Evolutionary conservation across 2,888 invertebrate genomes (phyloP), one percentile per base, ranked within the genome.

Genomic region (Nephrocerus scutellatus): DNA sequence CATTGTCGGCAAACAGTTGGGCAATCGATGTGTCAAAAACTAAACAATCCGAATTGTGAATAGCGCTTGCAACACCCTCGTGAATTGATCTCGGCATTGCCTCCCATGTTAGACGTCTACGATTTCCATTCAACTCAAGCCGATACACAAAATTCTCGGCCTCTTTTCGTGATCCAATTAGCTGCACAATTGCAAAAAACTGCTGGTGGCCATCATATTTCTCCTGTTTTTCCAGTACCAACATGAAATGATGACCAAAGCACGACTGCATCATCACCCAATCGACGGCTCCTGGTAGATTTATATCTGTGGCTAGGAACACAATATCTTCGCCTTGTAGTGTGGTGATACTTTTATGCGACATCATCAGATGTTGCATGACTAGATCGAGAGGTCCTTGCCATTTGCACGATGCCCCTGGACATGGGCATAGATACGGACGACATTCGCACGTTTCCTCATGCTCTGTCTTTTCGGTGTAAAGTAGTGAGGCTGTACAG

Each of bases 221-320:
- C 60, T 95, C 95, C 70, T 95, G 93, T 66, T 97, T 97, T 66
- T 98, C 98, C 34, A 99, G 76, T 22, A 99, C 97, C 51, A 99
- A 76, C 97, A 99, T 98, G 63, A 99, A 99, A 70, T 97, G 92
- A 64, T 95, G 95, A 39, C 92, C 93, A 68, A 97, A 99, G 70
- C 98, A 99, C 19, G 93, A 93, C 72, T 99, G 98, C 97, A 99
- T 98, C 98, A 99, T 99, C 4, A 92, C 92, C 96, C 96, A 97
- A 69, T 97, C 96, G 8, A 97, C 96, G 21, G 96, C 97, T 42
- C 98, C 98, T 6, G 97, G 97, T 50, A 99, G 77, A 72, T 97
- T 98, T 46, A 99, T 98, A 69, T 99, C 98, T 24, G 98, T 99
- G 2, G 98, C 98, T 55, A 99, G 73, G 70, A 99, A 99, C 35